phyloP scores from a whole-genome alignment of 2,888 invertebrate species.

The Crematogaster levior region DNA sequence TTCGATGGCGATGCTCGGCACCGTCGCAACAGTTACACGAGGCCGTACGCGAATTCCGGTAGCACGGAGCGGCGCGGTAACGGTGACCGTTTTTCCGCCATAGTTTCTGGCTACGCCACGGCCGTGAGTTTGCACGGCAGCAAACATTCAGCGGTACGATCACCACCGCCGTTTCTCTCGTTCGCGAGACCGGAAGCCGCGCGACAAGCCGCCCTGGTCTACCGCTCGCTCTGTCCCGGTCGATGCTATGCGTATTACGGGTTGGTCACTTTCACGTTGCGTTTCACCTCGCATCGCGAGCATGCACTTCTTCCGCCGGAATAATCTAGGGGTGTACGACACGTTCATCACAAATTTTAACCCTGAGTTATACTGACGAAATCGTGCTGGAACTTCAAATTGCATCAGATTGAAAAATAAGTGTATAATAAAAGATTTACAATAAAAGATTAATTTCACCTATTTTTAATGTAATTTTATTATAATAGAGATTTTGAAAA shows the following conservation, averaged over 20 bases:
- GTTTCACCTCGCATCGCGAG: constrained; percentile 66
- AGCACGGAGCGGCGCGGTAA: constrained; percentile 50
- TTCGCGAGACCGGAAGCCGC: constrained; percentile 63
- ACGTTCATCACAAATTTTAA: not conserved
- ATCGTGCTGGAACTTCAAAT: not conserved
- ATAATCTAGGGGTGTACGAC: not conserved
- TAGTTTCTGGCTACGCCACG: constrained; percentile 52
- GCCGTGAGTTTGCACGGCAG: constrained; percentile 54
- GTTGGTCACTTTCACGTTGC: constrained; percentile 80
- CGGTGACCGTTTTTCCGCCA: constrained; percentile 67
- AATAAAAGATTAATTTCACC: not conserved
- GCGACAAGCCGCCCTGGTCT: constrained; percentile 77
- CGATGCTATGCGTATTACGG: constrained; percentile 42
- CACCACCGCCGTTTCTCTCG: constrained; percentile 63
- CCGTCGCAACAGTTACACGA: constrained; percentile 39
- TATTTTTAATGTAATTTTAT: not conserved
- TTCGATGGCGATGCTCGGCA: constrained; percentile 37
- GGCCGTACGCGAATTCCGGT: constrained; percentile 45
- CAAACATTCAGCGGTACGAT: constrained; percentile 44
- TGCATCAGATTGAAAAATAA: not conserved
- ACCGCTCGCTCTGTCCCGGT: constrained; percentile 66
- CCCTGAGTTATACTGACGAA: not conserved
- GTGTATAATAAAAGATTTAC: not conserved
- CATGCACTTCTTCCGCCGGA: constrained; percentile 62
- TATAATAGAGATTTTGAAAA: not conserved